Evolutionary conservation across 2,113 vertebrate species (phyloP), one percentile per base, ranked within the genome.

Genomic region (Strix aluco): DNA sequence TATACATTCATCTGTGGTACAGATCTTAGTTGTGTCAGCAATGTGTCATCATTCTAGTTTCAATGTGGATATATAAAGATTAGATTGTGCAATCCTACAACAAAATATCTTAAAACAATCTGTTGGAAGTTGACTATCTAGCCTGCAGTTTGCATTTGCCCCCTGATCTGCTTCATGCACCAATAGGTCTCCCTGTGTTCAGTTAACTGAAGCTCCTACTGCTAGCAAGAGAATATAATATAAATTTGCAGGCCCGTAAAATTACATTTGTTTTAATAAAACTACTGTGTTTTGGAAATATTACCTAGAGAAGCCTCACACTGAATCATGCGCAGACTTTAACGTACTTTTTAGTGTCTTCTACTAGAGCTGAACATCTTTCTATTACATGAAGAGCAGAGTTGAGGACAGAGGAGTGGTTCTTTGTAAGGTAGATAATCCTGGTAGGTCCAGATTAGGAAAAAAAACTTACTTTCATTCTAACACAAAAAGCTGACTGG

Each of bases 301-400:
- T 8, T 71, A 57, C 23, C 36, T 16, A n/a, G 4, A 75, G 47
- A 10, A 32, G 52, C 46, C 46, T 79, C 47, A 30, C 55, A 62
- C 5, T 62, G 57, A 90, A 83, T 27, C 8, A 19, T 0, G 2
- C 20, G 22, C 22, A 12, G 15, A 47, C 61, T 90, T 75, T 85
- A 54, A 51, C 1, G 3, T 15, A 34, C 29, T 34, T 59, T 74
- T 52, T 36, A 11, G n/a, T 83, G 75, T 57, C 61, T 83, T 72
- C 49, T 67, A 12, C 12, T 18, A 57, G 23, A 40, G 17, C 57
- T 51, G 47, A 88, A 47, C 2, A 4, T 55, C 81, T 36, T 77
- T 49, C 11, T 67, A 6, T n/a, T 55, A 44, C 12, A 15, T 0
- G 0, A 58, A 54, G 29, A 65, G 21, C 5, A 69, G 9, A 80